Conservation (phyloP, 2,888 invertebrate genomes). For the Stramonita haemastoma region DNA sequence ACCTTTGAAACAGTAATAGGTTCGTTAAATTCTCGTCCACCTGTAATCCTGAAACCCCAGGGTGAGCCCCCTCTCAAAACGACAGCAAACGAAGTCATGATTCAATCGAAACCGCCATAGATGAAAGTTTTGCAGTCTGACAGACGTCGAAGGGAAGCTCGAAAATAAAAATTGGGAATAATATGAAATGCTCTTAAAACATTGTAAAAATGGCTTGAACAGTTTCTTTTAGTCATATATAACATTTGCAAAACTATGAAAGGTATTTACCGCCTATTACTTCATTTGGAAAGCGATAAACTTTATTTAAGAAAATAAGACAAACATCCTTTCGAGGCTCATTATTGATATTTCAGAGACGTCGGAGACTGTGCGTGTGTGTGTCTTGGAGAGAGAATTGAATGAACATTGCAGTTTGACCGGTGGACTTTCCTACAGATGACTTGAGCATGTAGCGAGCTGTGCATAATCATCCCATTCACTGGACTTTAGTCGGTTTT, state of each 20-base stretch:
- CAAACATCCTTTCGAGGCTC: slow-evolving; percentile 25
- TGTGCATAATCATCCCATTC: neutral
- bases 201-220: neutral
- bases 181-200: neutral
- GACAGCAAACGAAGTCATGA: slow-evolving; percentile 79
- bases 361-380: neutral
- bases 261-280: neutral
- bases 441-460: slow-evolving; percentile 22
- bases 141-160: slow-evolving; percentile 28
- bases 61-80: slow-evolving; percentile 89
- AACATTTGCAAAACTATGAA: neutral
- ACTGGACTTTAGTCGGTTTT: neutral
- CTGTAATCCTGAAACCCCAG: slow-evolving; percentile 93
- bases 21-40: slow-evolving; percentile 88
- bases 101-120: slow-evolving; percentile 64
- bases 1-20: slow-evolving; percentile 84
- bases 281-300: neutral
- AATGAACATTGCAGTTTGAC: slow-evolving; percentile 32
- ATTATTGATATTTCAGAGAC: slow-evolving; percentile 39
- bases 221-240: neutral
- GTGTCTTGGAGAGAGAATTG: slow-evolving; percentile 26
- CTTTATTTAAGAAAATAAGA: slow-evolving; percentile 23
- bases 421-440: neutral
- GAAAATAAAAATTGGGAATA: slow-evolving; percentile 16
- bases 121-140: slow-evolving; percentile 40